Conservation (phyloP, 2,888 invertebrate species). For the Drosophila vallismaia region DNA sequence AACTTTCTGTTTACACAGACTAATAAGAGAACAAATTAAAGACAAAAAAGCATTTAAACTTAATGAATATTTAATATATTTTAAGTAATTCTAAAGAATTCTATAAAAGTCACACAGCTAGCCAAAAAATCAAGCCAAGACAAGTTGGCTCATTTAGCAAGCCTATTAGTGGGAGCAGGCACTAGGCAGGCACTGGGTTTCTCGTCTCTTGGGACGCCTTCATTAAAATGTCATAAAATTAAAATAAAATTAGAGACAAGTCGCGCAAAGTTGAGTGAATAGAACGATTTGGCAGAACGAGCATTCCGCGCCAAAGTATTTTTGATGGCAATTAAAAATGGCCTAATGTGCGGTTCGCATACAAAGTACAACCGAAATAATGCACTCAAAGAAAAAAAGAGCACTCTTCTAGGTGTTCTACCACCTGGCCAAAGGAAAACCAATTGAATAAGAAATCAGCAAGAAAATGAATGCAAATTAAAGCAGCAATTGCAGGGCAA, state of each 20-base stretch:
- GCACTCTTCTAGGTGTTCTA: neutral
- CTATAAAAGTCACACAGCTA: neutral
- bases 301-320: conserved; percentile 8
- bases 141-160: conserved; percentile 11
- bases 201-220: neutral
- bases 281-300: conserved; percentile 16
- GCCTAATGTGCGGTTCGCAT: neutral
- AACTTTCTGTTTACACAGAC: neutral
- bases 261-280: conserved; percentile 10
- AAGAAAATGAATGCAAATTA: neutral
- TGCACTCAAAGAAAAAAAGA: neutral
- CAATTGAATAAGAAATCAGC: neutral
- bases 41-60: too few relatives aligned
- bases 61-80: too few relatives aligned
- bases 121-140: conserved; percentile 10
- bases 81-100: neutral
- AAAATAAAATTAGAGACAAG: conserved; percentile 25
- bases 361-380: conserved; percentile 8
- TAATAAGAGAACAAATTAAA: too few relatives aligned
- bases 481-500: neutral
- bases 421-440: neutral
- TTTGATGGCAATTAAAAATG: conserved; percentile 35
- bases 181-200: neutral
- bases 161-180: conserved; percentile 21
- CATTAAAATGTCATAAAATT: conserved; percentile 43